Base-by-base conservation (phyloP, 2,888 invertebrate species). In the Heliconius aoede region DNA sequence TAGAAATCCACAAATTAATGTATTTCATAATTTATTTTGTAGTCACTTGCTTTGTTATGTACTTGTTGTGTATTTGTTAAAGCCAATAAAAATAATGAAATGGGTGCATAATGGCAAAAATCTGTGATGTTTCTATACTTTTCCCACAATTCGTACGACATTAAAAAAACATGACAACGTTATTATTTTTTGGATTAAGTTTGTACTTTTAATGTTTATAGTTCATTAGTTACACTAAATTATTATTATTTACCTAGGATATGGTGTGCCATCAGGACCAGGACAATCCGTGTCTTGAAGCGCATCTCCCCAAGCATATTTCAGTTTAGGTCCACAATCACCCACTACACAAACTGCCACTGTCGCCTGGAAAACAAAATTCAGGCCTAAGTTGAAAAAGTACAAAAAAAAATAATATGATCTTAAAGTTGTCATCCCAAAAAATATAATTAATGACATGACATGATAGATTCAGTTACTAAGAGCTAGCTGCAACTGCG, bases 221-320 rank as follows among this genome's bases (percentile, higher is more conserved):
- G 55, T n/a, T n/a, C n/a, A 8, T 5, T 55, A 55, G 26, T 26
- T 15, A 15, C 13, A 60, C 15, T 7, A 26, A 15, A 26, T 26
- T 15, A n/a, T n/a, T n/a, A n/a, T 26, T 28, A 28, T 2, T 26
- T 71, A 75, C 75, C 75, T 75, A n/a, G 75, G 98, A 94, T 98
- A 98, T 74, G 97, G 97, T 83, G 95, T 91, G 83, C 97, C 97
- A 85, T 97, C 97, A 9, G 98, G 98, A 28, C 98, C 98, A 73
- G 97, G 89, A 84, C 98, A 98, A 85, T 97, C 97, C 30, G 96
- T 95, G 88, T 97, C 97, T 81, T 96, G 95, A 69, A 98, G 92
- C 11, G 98, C 98, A 89, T 98, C 98, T 26, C 98, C 98, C 96
- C 97, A 98, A 28, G 98, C 95, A 89, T 98, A 98, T 91, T 98